Percentiles rank a stretch among this genome's conserved stretches.
phyloP scores from a whole-genome alignment of 2,888 invertebrate genomes.

The Drosophila fungiperda region DNA sequence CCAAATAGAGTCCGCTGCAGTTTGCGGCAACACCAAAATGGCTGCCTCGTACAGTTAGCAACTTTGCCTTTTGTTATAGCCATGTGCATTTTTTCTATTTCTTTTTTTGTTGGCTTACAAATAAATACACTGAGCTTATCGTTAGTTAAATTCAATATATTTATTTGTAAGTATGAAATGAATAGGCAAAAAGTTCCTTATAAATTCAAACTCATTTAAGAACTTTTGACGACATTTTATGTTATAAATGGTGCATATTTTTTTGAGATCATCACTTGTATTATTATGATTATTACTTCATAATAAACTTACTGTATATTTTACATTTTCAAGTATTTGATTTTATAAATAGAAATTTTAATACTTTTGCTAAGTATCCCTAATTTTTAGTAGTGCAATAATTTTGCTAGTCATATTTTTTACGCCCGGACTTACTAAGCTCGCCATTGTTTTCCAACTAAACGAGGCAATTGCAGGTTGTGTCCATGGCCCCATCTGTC shows the following conservation, averaged over 20 bases:
- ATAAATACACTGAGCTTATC: conserved; percentile 45
- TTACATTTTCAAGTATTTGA: too few relatives aligned
- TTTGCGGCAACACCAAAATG: conserved; percentile 59
- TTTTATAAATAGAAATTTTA: background rate
- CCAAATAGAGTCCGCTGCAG: conserved; percentile 73
- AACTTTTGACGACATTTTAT: background rate
- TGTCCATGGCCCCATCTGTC: conserved; percentile 31
- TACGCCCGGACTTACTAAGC: conserved; percentile 56
- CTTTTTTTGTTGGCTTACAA: conserved; percentile 20
- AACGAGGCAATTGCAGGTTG: conserved; percentile 72
- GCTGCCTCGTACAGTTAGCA: conserved; percentile 50
- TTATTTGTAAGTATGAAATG: background rate
- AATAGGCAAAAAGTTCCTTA: background rate
- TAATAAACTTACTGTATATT: background rate
- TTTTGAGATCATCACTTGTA: background rate
- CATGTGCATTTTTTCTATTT: conserved; percentile 33
- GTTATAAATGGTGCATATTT: background rate
- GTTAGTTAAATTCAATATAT: background rate
- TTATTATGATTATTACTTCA: background rate
- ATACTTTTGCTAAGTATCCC: background rate
- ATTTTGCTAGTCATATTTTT: conserved; percentile 64
- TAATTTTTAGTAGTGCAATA: conserved; percentile 56
- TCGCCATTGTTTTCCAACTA: conserved; percentile 72
- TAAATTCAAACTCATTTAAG: background rate
- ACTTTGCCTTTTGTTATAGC: conserved; percentile 68